Evolutionary conservation across 2,113 vertebrate species (phyloP).

Genomic region (Cinclus cinclus): DNA sequence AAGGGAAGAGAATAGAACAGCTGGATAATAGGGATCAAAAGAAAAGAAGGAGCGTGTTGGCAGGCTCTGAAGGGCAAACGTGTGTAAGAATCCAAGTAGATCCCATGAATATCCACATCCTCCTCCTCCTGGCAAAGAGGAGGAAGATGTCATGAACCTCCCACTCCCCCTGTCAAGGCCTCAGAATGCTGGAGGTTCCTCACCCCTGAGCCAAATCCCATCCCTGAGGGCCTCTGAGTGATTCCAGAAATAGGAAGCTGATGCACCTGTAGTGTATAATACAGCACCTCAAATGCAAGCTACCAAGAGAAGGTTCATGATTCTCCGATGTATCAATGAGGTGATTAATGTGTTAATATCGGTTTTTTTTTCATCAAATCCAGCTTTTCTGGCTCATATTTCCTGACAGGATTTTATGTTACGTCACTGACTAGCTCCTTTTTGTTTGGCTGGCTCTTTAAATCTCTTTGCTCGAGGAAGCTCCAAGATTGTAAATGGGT

Average conservation of each 20-base stretch:
- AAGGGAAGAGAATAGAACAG: background rate
- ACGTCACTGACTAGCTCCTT: background rate
- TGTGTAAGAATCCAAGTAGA: background rate
- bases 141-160: background rate
- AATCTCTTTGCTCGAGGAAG: background rate
- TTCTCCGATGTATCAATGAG: background rate
- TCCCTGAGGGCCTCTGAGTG: background rate
- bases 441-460: background rate
- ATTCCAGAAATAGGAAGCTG: background rate
- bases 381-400: background rate
- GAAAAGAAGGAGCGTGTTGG: accelerated
- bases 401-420: background rate
- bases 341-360: background rate
- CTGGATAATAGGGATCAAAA: background rate
- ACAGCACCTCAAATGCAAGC: background rate
- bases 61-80: background rate
- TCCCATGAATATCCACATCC: background rate
- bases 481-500: background rate
- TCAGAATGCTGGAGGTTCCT: background rate
- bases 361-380: background rate
- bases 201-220: background rate
- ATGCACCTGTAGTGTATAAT: background rate
- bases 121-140: background rate
- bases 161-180: background rate
- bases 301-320: background rate